phyloP scores from a whole-genome alignment of 2,888 invertebrate genomes.

The Tetanocera ferruginea region DNA sequence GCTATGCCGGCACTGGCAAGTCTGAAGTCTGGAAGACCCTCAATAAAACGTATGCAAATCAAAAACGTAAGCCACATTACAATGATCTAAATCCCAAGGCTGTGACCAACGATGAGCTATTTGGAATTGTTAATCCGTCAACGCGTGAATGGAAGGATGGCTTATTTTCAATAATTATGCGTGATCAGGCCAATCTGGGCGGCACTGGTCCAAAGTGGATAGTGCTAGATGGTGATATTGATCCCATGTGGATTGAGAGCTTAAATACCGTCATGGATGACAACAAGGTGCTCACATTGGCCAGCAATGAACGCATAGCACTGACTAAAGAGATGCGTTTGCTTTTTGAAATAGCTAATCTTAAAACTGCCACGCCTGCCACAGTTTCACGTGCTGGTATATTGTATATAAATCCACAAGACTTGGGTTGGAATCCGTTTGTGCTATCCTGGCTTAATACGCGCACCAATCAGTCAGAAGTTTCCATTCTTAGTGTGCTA shows the following conservation, averaged over 20 bases:
- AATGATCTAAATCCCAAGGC: conserved; percentile 97
- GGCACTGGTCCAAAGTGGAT: conserved; percentile 94
- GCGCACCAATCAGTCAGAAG: conserved; percentile 79
- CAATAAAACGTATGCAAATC: conserved; percentile 84
- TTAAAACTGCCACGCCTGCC: conserved; percentile 94
- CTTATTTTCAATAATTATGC: conserved; percentile 92
- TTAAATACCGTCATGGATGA: conserved; percentile 98
- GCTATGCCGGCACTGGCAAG: conserved; percentile 92
- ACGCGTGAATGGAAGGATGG: conserved; percentile 95
- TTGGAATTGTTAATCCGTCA: conserved; percentile 93
- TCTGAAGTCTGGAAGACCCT: conserved; percentile 94
- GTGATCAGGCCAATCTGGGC: conserved; percentile 91
- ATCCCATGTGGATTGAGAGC: conserved; percentile 99
- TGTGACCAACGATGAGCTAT: conserved; percentile 94
- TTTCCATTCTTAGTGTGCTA: conserved; percentile 84
- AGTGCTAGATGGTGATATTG: conserved; percentile 94
- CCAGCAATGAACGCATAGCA: conserved; percentile 95
- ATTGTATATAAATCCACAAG: conserved; percentile 92
- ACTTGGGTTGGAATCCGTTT: conserved; percentile 94
- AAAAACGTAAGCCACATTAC: conserved; percentile 85
- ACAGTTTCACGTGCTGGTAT: conserved; percentile 96
- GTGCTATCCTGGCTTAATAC: conserved; percentile 91
- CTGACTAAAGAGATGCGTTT: conserved; percentile 90
- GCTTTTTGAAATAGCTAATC: conserved; percentile 92
- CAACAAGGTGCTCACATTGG: conserved; percentile 92